phyloP scores from a whole-genome alignment of 2,797 vertebrate genomes.

The Myotis planiceps region DNA sequence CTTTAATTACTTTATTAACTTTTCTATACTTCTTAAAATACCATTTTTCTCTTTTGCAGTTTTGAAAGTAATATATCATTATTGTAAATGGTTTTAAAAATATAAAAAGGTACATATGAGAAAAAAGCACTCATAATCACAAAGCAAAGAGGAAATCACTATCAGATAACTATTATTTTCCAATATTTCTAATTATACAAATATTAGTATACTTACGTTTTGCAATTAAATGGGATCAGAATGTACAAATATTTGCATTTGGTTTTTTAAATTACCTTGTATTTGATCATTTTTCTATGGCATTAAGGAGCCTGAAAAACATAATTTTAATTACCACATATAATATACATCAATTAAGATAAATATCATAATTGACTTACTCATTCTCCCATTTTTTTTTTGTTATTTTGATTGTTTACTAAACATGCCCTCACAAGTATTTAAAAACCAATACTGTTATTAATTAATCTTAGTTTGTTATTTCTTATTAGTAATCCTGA shows the following conservation, averaged over 20 bases:
- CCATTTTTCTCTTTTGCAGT: background rate
- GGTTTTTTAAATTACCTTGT: background rate
- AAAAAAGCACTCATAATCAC: background rate
- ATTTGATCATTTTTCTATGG: background rate
- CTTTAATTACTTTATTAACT: background rate
- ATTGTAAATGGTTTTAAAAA: background rate
- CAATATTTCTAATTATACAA: background rate
- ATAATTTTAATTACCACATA: background rate
- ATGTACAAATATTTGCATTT: background rate
- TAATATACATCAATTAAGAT: background rate
- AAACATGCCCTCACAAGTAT: background rate
- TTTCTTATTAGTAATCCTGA: background rate
- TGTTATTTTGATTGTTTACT: background rate
- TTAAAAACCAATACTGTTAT: background rate
- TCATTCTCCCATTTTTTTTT: background rate
- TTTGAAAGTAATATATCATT: background rate
- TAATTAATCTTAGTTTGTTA: background rate
- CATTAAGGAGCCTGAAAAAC: background rate
- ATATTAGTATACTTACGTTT: background rate
- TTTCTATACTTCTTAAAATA: background rate
- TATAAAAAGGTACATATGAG: background rate
- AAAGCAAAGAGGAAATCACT: background rate
- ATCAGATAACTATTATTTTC: background rate
- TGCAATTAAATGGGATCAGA: background rate
- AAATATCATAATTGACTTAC: background rate